Evolutionary conservation across 2,113 vertebrate genomes (phyloP).

Genomic region (Oriolus oriolus): DNA sequence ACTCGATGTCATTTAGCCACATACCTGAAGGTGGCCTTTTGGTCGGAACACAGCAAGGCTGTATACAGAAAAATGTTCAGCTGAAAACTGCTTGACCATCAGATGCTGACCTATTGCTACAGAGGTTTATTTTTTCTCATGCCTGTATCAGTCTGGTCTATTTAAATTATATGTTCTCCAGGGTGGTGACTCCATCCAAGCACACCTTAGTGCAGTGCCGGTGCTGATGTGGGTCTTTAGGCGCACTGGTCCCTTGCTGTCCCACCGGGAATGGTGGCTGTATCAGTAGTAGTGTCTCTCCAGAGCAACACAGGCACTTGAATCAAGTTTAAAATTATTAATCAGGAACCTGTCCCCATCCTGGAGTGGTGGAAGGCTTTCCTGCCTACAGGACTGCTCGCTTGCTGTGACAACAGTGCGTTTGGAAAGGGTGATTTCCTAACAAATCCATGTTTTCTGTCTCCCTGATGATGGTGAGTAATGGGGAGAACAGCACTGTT

Average conservation of each 20-base stretch:
- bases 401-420: not conserved
- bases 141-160: not conserved
- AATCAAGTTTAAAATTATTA: not conserved
- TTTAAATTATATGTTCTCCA: not conserved
- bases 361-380: not conserved
- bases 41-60: not conserved
- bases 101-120: not conserved
- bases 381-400: not conserved
- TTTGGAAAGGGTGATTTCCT: not conserved
- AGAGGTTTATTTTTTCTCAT: not conserved
- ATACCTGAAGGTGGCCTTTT: not conserved
- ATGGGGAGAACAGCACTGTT: not conserved
- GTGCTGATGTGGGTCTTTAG: not conserved
- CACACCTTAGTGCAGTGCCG: not conserved
- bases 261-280: accelerated
- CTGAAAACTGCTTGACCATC: not conserved
- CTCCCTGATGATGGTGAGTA: not conserved
- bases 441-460: not conserved
- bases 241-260: not conserved
- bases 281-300: not conserved
- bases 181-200: not conserved
- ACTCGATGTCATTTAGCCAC: not conserved
- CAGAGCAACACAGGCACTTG: not conserved
- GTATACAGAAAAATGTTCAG: accelerated
- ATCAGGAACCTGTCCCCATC: not conserved